Conservation (phyloP, 2,888 invertebrate species). For the Cheilosia grossa region DNA sequence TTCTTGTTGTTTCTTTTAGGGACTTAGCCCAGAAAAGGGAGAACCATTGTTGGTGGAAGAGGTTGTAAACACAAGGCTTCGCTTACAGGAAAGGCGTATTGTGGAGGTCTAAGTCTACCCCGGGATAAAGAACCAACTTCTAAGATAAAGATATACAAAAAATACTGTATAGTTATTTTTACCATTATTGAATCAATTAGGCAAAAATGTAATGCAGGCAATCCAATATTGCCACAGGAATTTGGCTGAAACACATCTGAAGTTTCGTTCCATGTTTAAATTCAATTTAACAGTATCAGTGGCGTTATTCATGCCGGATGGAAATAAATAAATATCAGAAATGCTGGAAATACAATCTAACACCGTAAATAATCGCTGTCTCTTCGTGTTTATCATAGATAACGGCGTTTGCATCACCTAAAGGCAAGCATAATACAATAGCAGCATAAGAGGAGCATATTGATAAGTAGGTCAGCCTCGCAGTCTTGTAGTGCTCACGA, state of each 20-base stretch:
- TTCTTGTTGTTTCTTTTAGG: too few species aligned
- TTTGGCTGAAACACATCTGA: not conserved
- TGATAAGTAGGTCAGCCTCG: not conserved
- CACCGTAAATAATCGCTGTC: slow-evolving; percentile 49
- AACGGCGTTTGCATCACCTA: slow-evolving; percentile 21
- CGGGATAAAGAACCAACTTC: too few species aligned
- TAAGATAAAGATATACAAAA: too few species aligned
- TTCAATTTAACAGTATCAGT: not conserved
- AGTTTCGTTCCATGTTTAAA: not conserved
- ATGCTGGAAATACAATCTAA: not conserved
- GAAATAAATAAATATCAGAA: not conserved
- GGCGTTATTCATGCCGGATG: too few species aligned
- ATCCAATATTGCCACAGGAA: too few species aligned
- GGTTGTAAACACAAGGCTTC: too few species aligned
- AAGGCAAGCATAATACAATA: slow-evolving; percentile 9
- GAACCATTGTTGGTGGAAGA: fast-evolving
- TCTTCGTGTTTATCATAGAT: slow-evolving; percentile 37
- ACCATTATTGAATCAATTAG: too few species aligned
- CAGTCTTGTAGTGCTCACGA: not conserved
- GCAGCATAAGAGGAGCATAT: not conserved
- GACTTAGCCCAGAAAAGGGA: too few species aligned
- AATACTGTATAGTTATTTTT: too few species aligned
- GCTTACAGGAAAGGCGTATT: too few species aligned
- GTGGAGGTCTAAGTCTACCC: too few species aligned
- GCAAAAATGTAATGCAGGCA: too few species aligned